Conservation (phyloP, 2,797 vertebrate genomes). For the Thalassophryne amazonica region DNA sequence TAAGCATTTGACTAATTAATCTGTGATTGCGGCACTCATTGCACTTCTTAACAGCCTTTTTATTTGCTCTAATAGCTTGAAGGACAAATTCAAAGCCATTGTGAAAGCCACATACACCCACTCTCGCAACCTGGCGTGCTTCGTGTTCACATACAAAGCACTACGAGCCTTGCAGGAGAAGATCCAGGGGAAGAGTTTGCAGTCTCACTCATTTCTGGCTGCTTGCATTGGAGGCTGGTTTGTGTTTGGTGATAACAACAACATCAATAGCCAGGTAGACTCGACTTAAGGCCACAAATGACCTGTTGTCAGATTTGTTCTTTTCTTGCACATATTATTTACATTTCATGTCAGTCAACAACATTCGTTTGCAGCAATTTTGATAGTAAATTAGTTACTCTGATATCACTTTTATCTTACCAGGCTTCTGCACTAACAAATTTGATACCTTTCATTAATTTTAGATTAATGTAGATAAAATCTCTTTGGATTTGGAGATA, state of each 20-base stretch:
- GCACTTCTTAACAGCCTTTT: neutral
- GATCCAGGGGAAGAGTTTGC: conserved; percentile 84
- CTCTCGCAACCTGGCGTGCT: conserved; percentile 89
- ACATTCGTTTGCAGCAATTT: no score
- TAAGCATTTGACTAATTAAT: conserved; percentile 45
- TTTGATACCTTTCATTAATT: no score
- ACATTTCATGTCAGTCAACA: no score
- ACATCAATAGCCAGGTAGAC: conserved; percentile 94
- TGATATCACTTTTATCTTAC: no score
- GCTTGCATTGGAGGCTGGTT: conserved; percentile 90
- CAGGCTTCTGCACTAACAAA: no score
- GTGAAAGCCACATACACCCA: conserved; percentile 89
- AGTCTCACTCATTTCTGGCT: conserved; percentile 90
- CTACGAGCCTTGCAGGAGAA: conserved; percentile 82
- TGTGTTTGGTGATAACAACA: conserved; percentile 91
- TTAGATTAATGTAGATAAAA: no score
- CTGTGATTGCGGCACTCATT: no score
- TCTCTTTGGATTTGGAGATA: no score
- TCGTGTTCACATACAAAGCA: conserved; percentile 93
- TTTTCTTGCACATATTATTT: neutral
- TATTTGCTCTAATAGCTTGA: conserved; percentile 74
- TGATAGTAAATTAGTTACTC: no score
- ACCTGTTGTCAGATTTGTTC: neutral
- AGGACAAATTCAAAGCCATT: conserved; percentile 87
- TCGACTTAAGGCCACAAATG: no score